phyloP scores from a whole-genome alignment of 2,888 invertebrate species.

The Tigriopus californicus region DNA sequence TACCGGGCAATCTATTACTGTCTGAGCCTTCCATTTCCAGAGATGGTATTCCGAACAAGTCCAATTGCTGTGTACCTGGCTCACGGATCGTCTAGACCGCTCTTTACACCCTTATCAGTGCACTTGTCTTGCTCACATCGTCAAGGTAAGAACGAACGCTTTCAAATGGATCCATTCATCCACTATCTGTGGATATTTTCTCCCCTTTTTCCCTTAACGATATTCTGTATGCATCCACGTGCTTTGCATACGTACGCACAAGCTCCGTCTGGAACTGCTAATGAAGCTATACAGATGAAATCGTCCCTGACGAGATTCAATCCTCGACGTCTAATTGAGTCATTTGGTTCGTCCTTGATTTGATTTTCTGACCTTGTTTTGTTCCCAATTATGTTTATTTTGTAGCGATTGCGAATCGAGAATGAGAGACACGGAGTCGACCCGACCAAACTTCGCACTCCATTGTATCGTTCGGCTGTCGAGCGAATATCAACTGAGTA shows the following conservation, averaged over 20 bases:
- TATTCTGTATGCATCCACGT: no score
- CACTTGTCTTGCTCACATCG: constrained; percentile 84
- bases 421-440: constrained; percentile 16
- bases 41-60: constrained; percentile 91
- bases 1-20: neutral
- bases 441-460: constrained; percentile 13
- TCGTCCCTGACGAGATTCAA: no score
- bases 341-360: no score
- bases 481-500: constrained; percentile 17
- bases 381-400: no score
- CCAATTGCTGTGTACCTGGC: constrained; percentile 79
- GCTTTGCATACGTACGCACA: no score
- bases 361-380: no score
- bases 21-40: constrained; percentile 36
- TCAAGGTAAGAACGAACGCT: constrained; percentile 45
- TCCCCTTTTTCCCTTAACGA: no score
- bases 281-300: no score
- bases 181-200: no score
- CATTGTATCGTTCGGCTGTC: constrained; percentile 15
- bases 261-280: no score
- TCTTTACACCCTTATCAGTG: constrained; percentile 91
- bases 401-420: constrained; percentile 15
- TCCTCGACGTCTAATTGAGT: no score
- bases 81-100: constrained; percentile 75
- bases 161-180: no score